Base-by-base conservation (phyloP, 2,113 vertebrate species). In the Rafetus swinhoei region DNA sequence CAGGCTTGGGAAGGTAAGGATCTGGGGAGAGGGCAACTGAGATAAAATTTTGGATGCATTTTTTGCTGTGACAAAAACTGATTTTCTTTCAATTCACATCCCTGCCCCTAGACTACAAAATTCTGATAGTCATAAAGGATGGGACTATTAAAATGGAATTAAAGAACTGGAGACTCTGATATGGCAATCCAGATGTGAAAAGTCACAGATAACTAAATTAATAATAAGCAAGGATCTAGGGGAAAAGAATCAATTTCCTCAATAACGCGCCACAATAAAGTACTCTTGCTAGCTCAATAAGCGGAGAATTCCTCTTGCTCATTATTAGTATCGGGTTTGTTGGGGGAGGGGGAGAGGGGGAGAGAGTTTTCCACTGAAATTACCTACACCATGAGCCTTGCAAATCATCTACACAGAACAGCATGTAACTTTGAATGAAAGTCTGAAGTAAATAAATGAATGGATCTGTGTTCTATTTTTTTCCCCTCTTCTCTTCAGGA, bases 391-490 rank as follows among this genome's bases (percentile, higher is more conserved):
- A 19, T 5, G 88, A 7, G 56, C 45, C 90, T 89, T 81, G 89
- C 90, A 83, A 84, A 88, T 32, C 6, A 86, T 91, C 95, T 80
- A 7, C 84, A 24, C 27, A 16, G 93, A 84, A 77, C 93, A 85
- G 89, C 87, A 50, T 53, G 87, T 11, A 95, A 35, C 95, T 88
- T 89, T 93, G 85, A 97, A 95, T 96, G 96, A 93, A 92, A 90
- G 93, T 86, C 90, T 85, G 90, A 80, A 87, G 94, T 91, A 21
- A 59, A 81, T 45, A 81, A 90, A 96, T 97, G 97, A 98, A 97
- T 95, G 97, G 97, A 91, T 72, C 95, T 85, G 19, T 82, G 80
- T 92, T 95, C 97, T 97, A 93, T 96, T 97, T 97, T 97, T 95
- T 95, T 88, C 50, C 77, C 45, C 45, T 88, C 81, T 93, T 93